A percentile compares a stretch with the other conserved stretches of the same genome.
Evolutionary conservation across 2,888 invertebrate species (phyloP).

Genomic region (Temnothorax ravouxi): DNA sequence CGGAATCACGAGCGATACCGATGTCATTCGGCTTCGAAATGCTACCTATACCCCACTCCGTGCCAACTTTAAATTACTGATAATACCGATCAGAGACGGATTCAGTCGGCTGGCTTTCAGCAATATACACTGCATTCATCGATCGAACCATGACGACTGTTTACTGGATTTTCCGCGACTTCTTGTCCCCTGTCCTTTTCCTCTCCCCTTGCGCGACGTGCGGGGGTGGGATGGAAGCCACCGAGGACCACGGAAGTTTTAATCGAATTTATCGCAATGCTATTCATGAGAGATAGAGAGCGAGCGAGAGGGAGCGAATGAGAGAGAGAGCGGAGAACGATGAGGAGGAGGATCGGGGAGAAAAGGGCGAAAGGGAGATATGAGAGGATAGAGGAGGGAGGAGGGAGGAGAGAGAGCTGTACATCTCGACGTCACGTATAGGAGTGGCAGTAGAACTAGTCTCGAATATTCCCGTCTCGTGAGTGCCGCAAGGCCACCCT

Average conservation of each 20-base stretch:
- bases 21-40: conserved; percentile 58
- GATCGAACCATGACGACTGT: conserved; percentile 70
- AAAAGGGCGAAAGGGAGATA: conserved; percentile 46
- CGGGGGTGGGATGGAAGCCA: conserved; percentile 75
- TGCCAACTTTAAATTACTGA: conserved; percentile 58
- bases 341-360: conserved; percentile 44
- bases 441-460: conserved; percentile 70
- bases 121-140: conserved; percentile 61
- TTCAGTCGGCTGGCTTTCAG: conserved; percentile 54
- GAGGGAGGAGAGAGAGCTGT: conserved; percentile 74
- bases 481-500: conserved; percentile 58
- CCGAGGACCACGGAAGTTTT: conserved; percentile 84
- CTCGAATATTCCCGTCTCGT: conserved; percentile 67
- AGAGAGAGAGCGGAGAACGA: conserved; percentile 46
- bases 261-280: conserved; percentile 86
- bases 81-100: conserved; percentile 51
- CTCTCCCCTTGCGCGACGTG: conserved; percentile 41
- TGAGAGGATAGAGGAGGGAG: conserved; percentile 46
- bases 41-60: conserved; percentile 45
- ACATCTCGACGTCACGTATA: conserved; percentile 83
- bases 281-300: conserved; percentile 82
- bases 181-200: conserved; percentile 65
- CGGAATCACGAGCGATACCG: conserved; percentile 52
- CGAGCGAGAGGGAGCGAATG: conserved; percentile 43
- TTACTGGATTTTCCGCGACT: conserved; percentile 75